Base-by-base conservation (phyloP, 2,113 vertebrate species). In the Phylloscopus trochilus region DNA sequence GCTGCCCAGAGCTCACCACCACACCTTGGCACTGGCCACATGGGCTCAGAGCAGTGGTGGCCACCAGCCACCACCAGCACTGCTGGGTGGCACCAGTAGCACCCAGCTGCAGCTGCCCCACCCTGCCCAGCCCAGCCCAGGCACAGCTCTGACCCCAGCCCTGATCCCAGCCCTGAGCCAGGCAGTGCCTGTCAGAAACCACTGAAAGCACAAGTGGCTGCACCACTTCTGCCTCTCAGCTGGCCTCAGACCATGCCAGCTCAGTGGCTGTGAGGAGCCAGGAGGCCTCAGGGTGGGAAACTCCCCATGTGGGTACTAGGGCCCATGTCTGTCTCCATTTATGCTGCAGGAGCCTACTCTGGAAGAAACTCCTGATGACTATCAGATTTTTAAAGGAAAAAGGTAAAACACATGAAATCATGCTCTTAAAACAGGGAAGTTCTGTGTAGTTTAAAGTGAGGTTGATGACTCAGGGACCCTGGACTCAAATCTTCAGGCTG, bases 271-370 rank as follows among this genome's bases (percentile, higher is more conserved):
- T 13, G 39, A 68, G 58, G 58, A 86, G 53, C 22, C 1, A 1
- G 15, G 39, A 16, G 18, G 20, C 10, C 22, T 43, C 11, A 1
- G 63, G 33, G 15, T 72, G 39, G 63, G 23, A 83, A 64, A 28
- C 33, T 37, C 39, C 58, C 49, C 0, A 0, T 15, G 33, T 4
- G 12, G 41, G 22, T 68, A 20, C 22, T 0, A 0, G 26, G 2
- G 1, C 35, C 23, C 7, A 0, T 17, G 4, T 35, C 53, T 19
- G 7, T 41, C 43, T 75, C 39, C 1, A 3, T 27, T 66, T 31
- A 51, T 11, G 5, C 31, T 5, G 2, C 39, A 41, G 69, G 17
- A 58, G 13, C 21, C 16, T 87, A 7, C 7, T 0, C 0, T 62
- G 56, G 51, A 62, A 62, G 15, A 37, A 49, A 20, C 31, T 82